Conservation (phyloP, 1,140 invertebrate genomes). For the Odontomachus brunneus region DNA sequence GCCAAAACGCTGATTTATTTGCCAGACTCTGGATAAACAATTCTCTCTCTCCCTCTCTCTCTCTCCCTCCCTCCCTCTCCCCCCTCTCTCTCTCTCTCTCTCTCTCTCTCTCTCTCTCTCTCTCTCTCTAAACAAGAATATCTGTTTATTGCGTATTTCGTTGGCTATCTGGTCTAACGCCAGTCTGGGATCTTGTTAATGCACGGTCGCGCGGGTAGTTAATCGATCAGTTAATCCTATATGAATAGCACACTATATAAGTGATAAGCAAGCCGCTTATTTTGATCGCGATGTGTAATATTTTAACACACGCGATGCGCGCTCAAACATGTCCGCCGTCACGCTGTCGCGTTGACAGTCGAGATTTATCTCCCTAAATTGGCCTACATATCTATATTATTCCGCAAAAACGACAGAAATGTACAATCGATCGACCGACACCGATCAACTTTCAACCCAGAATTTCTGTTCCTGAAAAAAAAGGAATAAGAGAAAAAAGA, state of each 20-base stretch:
- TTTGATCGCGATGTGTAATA: conserved; percentile 6
- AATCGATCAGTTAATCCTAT: neutral
- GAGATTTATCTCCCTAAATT: too few relatives aligned
- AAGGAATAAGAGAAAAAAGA: too few relatives aligned
- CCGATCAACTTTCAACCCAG: too few relatives aligned
- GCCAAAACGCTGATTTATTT: neutral
- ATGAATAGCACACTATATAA: neutral
- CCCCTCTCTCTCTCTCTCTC: too few relatives aligned
- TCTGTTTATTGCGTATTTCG: neutral
- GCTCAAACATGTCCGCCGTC: too few relatives aligned
- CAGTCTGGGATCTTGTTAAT: neutral
- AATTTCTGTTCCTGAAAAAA: too few relatives aligned
- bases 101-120: too few relatives aligned
- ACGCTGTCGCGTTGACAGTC: too few relatives aligned
- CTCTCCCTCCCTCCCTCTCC: too few relatives aligned
- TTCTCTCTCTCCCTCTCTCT: neutral
- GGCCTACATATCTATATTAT: too few relatives aligned
- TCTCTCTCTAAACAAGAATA: neutral
- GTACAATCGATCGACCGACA: too few relatives aligned
- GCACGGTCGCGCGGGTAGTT: conserved; percentile 2
- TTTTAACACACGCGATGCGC: neutral
- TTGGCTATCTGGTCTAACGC: neutral
- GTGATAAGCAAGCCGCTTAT: neutral
- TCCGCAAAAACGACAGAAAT: too few relatives aligned
- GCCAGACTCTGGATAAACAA: neutral